Evolutionary conservation across 2,113 vertebrate genomes (phyloP), one percentile per base, ranked within the genome.

Genomic region (Oncorhynchus kisutch): DNA sequence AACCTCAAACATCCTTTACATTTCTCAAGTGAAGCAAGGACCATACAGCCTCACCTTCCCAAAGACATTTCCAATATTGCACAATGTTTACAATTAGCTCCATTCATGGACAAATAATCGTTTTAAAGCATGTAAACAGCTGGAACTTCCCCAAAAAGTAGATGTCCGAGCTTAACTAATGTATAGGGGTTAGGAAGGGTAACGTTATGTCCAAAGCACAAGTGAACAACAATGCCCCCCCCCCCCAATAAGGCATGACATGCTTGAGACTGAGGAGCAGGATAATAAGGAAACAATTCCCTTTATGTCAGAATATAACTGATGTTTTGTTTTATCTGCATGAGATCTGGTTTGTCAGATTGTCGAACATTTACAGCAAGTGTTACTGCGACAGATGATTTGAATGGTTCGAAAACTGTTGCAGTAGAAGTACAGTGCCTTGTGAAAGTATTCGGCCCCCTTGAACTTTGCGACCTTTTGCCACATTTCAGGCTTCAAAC

Each of bases 71-170:
- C 0, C 24, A 57, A 24, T 64, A 73, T 73, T 73, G 71, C 71
- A 73, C 54, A 62, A 31, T 62, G 59, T 59, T 73, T 73, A 13
- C 59, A 13, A 73, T 59, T 20, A 73, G 57, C 71, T 54, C 6
- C 49, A 12, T 64, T 12, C 14, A 20, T 64, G 2, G 20, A 16
- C 31, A 39, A 73, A n/a, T 4, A 62, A 71, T 51, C 13, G 11
- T 12, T 57, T 29, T 71, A 71, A 57, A 71, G 70, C 70, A 25
- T 71, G 49, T 57, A 70, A 70, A 70, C 70, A 71, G 51, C 16
- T 22, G 48, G 29, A 25, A 14, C 2, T 70, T 13, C 1, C 68
- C 20, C 25, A 14, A 48, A 3, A 25, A 18, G 13, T 5, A 31
- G 27, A 31, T 68, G n/a, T 22, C 7, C 9, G 1, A 22, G 12